Conservation (phyloP, 2,888 invertebrate genomes). For the Macaria notata region DNA sequence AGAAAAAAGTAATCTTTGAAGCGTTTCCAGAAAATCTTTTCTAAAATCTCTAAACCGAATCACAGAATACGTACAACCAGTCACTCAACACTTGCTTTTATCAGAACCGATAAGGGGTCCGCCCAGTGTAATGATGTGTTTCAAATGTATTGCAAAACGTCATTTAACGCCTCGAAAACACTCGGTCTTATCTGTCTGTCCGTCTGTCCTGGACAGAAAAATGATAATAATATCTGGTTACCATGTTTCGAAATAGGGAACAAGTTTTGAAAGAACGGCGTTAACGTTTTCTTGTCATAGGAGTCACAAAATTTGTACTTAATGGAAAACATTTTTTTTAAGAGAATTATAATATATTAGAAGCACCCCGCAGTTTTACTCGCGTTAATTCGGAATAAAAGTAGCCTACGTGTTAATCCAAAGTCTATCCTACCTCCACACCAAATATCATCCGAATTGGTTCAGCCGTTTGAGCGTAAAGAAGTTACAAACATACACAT, state of each 20-base stretch:
- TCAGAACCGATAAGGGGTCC: conserved; percentile 15
- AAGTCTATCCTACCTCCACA: neutral
- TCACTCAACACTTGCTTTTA: neutral
- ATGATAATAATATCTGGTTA: conserved; percentile 74
- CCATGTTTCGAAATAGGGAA: conserved; percentile 47
- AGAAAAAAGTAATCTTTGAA: too few species aligned
- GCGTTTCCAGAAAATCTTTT: too few species aligned
- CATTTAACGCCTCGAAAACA: conserved; percentile 44
- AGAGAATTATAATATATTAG: too few species aligned
- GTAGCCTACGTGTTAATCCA: neutral
- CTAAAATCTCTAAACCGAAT: too few species aligned
- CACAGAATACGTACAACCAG: too few species aligned
- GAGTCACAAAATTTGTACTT: too few species aligned
- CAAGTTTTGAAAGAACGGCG: conserved; percentile 35
- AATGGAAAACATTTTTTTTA: too few species aligned
- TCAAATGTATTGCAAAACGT: conserved; percentile 53
- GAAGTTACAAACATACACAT: neutral
- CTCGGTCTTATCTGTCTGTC: conserved; percentile 56
- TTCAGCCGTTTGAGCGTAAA: neutral
- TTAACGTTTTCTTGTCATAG: too few species aligned
- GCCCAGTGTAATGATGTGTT: conserved; percentile 19
- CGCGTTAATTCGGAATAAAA: neutral
- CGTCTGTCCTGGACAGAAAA: conserved; percentile 70
- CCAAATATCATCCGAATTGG: neutral
- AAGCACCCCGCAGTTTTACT: neutral